phyloP scores from a whole-genome alignment of 2,113 vertebrate species.

The Cathartes aura region DNA sequence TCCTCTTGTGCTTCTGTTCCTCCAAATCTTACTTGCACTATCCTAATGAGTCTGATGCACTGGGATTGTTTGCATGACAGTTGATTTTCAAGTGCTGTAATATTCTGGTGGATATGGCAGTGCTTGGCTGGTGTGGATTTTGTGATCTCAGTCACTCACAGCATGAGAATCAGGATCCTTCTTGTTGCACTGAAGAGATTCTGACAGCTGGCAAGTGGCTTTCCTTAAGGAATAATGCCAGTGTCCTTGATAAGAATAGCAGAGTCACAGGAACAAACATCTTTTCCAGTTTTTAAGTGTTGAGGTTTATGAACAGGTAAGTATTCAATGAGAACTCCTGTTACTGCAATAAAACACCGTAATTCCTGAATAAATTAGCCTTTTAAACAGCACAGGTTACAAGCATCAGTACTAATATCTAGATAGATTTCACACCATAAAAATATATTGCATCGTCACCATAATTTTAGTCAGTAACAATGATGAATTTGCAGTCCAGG shows the following conservation, averaged over 20 bases:
- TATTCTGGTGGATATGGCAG: neutral
- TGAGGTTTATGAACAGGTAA: neutral
- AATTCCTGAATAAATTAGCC: neutral
- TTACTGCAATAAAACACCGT: neutral
- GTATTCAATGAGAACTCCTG: neutral
- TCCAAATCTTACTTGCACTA: constrained; percentile 41
- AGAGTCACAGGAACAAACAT: neutral
- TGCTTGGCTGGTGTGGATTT: neutral
- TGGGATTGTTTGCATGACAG: neutral
- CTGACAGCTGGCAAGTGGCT: neutral
- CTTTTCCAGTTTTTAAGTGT: neutral
- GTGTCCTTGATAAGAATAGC: neutral
- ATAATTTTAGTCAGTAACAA: neutral
- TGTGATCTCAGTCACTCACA: neutral
- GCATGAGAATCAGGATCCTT: neutral
- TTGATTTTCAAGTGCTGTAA: neutral
- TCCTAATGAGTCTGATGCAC: neutral
- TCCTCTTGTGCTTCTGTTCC: constrained; percentile 21
- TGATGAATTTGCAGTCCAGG: neutral
- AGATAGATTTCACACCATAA: neutral
- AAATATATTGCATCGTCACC: neutral
- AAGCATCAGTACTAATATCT: neutral
- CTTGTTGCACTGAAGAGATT: neutral
- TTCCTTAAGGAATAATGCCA: neutral
- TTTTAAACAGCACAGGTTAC: neutral